A percentile compares a stretch with the other conserved stretches of the same genome.
These are phyloP conservation scores for Nomada ruficornis DNA, from an alignment of 2,888 invertebrate genomes.

Conservation along the genomic window DNA sequence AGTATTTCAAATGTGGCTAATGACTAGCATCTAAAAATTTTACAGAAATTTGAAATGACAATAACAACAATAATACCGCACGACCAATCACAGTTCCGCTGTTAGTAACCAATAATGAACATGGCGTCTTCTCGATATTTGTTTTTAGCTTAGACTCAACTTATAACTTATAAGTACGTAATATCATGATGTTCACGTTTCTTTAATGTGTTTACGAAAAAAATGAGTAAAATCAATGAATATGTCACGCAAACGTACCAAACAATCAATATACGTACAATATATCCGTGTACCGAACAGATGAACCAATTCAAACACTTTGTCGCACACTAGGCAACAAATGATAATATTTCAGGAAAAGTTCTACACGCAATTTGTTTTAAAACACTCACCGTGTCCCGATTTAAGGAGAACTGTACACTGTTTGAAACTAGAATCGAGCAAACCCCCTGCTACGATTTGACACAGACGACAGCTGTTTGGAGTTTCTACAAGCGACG, in stretches of 20 bases:
- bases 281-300: not conserved
- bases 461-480: constrained; percentile 81
- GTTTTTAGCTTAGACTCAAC: constrained; percentile 18
- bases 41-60: constrained; percentile 45
- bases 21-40: not conserved
- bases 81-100: constrained; percentile 47
- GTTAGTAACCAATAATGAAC: constrained; percentile 43
- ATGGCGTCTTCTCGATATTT: constrained; percentile 50
- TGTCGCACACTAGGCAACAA: not conserved
- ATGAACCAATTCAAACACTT: not conserved
- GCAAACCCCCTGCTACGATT: constrained; percentile 79
- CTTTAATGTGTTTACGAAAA: not conserved
- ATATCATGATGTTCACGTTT: not conserved
- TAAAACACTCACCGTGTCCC: constrained; percentile 68
- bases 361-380: constrained; percentile 4
- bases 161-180: constrained; percentile 5
- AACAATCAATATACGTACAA: constrained; percentile 8
- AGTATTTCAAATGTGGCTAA: not conserved
- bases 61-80: constrained; percentile 25
- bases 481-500: constrained; percentile 53
- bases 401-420: constrained; percentile 52
- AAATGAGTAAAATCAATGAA: constrained; percentile 14
- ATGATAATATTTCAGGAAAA: not conserved
- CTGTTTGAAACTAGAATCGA: constrained; percentile 65
- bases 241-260: constrained; percentile 16